Percentiles rank a stretch among this genome's conserved stretches.
Conservation (phyloP, 2,113 vertebrate genomes). For the Aplodontia rufa region DNA sequence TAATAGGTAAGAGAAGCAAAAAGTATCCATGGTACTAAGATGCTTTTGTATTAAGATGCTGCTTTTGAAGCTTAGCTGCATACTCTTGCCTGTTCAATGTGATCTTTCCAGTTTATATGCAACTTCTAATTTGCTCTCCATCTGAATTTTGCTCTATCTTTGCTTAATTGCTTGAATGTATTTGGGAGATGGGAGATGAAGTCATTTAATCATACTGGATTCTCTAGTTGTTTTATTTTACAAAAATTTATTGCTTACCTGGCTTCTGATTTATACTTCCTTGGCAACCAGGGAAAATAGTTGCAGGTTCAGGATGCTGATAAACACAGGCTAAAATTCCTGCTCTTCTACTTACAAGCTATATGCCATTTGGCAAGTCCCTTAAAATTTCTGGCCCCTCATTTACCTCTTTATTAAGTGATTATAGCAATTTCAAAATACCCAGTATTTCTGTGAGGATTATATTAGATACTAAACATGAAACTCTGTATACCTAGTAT, state of each 20-base stretch:
- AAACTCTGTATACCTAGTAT: neutral
- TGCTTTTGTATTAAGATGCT: neutral
- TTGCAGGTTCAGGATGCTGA: constrained; percentile 17
- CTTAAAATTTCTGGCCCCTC: constrained; percentile 36
- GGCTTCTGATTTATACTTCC: neutral
- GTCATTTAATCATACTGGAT: neutral
- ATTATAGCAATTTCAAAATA: constrained; percentile 49
- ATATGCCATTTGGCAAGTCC: constrained; percentile 21
- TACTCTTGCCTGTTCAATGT: neutral
- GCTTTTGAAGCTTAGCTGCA: neutral
- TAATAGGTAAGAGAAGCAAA: neutral
- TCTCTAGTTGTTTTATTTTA: constrained; percentile 35
- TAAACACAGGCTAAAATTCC: neutral
- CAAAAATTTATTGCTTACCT: constrained; percentile 34
- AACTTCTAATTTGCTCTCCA: neutral
- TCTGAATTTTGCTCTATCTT: neutral
- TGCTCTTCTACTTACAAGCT: neutral
- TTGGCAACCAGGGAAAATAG: constrained; percentile 18
- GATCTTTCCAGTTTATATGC: neutral
- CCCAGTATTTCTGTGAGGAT: neutral
- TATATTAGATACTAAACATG: neutral
- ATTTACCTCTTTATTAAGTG: constrained; percentile 54
- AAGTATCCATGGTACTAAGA: neutral
- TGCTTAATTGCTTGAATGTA: neutral
- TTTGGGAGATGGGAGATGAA: neutral